phyloP scores from a whole-genome alignment of 1,140 invertebrate genomes.

The Gryon sp. region DNA sequence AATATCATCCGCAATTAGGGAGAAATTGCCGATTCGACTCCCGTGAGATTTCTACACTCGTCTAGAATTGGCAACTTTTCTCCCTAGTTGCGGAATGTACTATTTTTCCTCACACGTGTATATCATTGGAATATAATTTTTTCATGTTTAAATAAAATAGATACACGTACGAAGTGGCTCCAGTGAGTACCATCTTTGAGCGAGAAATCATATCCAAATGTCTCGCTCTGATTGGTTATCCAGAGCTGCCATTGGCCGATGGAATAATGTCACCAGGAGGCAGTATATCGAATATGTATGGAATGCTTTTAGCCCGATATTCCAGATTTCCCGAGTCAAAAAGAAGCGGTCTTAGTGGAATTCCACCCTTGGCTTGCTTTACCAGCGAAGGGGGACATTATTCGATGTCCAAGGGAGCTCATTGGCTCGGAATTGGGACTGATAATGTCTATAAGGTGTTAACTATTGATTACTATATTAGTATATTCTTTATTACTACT shows the following conservation, averaged over 20 bases:
- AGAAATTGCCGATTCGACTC: too few relatives aligned
- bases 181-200: slow-evolving; percentile 87
- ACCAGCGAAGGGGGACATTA: slow-evolving; percentile 94
- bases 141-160: slow-evolving; percentile 8
- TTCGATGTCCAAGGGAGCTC: slow-evolving; percentile 88
- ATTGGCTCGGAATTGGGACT: slow-evolving; percentile 90
- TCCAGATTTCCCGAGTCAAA: slow-evolving; percentile 87
- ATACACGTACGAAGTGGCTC: slow-evolving; percentile 89
- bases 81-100: too few relatives aligned
- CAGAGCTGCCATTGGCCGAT: slow-evolving; percentile 80
- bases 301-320: slow-evolving; percentile 88
- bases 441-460: slow-evolving; percentile 80
- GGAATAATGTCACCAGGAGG: slow-evolving; percentile 91
- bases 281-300: slow-evolving; percentile 93
- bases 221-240: slow-evolving; percentile 85
- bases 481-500: too few relatives aligned
- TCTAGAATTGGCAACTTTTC: too few relatives aligned
- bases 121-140: background rate
- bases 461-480: too few relatives aligned
- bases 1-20: too few relatives aligned
- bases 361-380: slow-evolving; percentile 84
- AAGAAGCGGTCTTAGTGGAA: slow-evolving; percentile 82
- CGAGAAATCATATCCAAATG: slow-evolving; percentile 82
- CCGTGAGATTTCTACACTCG: too few relatives aligned
- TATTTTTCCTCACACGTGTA: too few relatives aligned